phyloP scores from a whole-genome alignment of 2,113 vertebrate genomes.

The Atlantisia rogersi region DNA sequence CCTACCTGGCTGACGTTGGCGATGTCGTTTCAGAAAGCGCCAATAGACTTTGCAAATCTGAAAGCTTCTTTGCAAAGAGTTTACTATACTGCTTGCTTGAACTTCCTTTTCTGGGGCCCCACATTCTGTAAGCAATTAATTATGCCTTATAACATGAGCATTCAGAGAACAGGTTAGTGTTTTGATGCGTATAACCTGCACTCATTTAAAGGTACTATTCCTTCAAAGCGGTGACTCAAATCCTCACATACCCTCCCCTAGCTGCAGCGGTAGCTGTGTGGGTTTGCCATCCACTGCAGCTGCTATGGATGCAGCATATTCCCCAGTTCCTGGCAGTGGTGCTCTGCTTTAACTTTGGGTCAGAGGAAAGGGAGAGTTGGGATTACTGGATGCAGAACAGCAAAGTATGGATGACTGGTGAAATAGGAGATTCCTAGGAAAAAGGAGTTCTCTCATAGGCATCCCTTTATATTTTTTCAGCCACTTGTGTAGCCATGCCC shows the following conservation, averaged over 20 bases:
- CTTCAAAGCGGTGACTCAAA: not conserved
- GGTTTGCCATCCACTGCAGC: not conserved
- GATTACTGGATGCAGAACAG: not conserved
- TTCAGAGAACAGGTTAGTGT: constrained; percentile 5
- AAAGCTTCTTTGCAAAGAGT: constrained; percentile 52
- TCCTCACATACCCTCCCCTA: not conserved
- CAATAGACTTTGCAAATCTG: constrained; percentile 21
- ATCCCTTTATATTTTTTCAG: not conserved
- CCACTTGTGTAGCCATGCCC: not conserved
- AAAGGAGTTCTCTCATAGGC: not conserved
- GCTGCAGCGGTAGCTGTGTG: not conserved
- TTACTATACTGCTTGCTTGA: not conserved
- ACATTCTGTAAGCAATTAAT: constrained; percentile 51
- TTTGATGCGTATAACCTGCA: not conserved
- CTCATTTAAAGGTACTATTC: not conserved
- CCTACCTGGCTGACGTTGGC: constrained; percentile 48
- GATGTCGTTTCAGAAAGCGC: not conserved
- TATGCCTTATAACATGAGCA: constrained; percentile 15
- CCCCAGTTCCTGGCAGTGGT: not conserved
- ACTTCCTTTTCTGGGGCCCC: constrained; percentile 25
- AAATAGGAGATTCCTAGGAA: not conserved
- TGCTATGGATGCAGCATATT: not conserved
- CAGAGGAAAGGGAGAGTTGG: not conserved
- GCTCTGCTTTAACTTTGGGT: not conserved
- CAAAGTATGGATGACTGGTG: not conserved